Percentiles rank a stretch among this genome's conserved stretches.
Evolutionary conservation across 2,888 invertebrate genomes (phyloP).

Genomic region (Plagodis dolabraria): DNA sequence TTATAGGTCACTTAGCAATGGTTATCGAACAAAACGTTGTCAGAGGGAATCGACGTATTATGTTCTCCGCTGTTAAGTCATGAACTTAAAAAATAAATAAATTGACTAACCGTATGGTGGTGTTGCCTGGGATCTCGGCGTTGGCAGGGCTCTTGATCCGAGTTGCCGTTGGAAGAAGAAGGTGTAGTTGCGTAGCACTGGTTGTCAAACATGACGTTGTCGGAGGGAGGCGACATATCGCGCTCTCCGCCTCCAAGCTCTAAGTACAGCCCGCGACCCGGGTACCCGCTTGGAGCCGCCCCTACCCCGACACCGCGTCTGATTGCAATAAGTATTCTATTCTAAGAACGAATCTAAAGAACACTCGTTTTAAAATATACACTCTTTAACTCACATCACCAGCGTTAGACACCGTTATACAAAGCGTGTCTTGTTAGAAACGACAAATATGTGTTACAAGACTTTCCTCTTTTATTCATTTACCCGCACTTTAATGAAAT

Average conservation of each 20-base stretch:
- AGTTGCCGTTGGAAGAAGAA: conserved; percentile 96
- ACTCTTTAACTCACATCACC: too few relatives aligned
- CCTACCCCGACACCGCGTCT: conserved; percentile 78
- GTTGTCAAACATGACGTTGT: conserved; percentile 97
- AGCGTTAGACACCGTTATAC: too few relatives aligned
- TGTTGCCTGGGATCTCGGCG: conserved; percentile 86
- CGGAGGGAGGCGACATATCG: conserved; percentile 93
- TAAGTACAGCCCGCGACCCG: conserved; percentile 90
- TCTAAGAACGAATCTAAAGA: too few relatives aligned
- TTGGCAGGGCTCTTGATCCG: conserved; percentile 91
- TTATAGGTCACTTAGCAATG: too few relatives aligned
- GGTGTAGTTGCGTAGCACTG: conserved; percentile 98
- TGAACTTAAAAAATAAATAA: neutral
- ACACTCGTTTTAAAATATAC: too few relatives aligned
- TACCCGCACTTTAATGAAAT: too few relatives aligned
- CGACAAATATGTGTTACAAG: too few relatives aligned
- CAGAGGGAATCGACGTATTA: too few relatives aligned
- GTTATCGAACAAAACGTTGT: too few relatives aligned
- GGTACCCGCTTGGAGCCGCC: conserved; percentile 85
- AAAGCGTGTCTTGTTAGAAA: too few relatives aligned
- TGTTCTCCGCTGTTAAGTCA: neutral
- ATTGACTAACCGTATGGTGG: conserved; percentile 84
- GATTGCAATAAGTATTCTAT: conserved; percentile 8
- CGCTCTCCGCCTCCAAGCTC: conserved; percentile 89
- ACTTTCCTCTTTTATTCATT: too few relatives aligned